Evolutionary conservation across 37 sponge, comb jelly and placozoan species (phyloP), one percentile per base, ranked within the genome.

Genomic region (Dysidea cf. avara): DNA sequence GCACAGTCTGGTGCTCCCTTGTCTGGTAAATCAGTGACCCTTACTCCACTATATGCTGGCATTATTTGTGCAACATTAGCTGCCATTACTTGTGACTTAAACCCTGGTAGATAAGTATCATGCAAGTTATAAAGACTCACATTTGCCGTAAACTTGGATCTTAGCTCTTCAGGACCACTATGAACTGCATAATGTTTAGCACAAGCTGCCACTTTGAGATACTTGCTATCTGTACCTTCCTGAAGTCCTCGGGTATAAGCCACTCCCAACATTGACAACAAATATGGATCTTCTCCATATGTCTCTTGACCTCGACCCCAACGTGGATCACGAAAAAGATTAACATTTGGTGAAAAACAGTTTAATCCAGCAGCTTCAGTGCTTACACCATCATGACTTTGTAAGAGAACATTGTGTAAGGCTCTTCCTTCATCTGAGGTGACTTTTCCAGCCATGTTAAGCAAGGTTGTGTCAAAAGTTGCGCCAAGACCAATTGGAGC

Each of bases 271-370:
- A n/a, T n/a, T n/a, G n/a, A n/a, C n/a, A n/a, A n/a, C n/a, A n/a
- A n/a, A n/a, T n/a, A n/a, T n/a, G n/a, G n/a, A n/a, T n/a, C n/a
- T n/a, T n/a, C n/a, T n/a, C n/a, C n/a, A n/a, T n/a, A n/a, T n/a
- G n/a, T n/a, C n/a, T n/a, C n/a, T n/a, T n/a, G n/a, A n/a, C n/a
- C n/a, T n/a, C n/a, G n/a, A n/a, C n/a, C n/a, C n/a, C n/a, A n/a
- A n/a, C n/a, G n/a, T n/a, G n/a, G n/a, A n/a, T n/a, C n/a, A n/a
- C n/a, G n/a, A n/a, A n/a, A n/a, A n/a, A n/a, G n/a, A 39, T 89
- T 89, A 6, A 89, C 90, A 64, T 89, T 89, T 14, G 90, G 90
- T 33, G 83, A 77, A 58, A 89, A 89, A 64, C 90, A 89, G 85
- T 89, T 89, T 2, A 89, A 72, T 38, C 83, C 90, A 62, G 85